Conservation (phyloP, 2,888 invertebrate species). For the Mantis religiosa region DNA sequence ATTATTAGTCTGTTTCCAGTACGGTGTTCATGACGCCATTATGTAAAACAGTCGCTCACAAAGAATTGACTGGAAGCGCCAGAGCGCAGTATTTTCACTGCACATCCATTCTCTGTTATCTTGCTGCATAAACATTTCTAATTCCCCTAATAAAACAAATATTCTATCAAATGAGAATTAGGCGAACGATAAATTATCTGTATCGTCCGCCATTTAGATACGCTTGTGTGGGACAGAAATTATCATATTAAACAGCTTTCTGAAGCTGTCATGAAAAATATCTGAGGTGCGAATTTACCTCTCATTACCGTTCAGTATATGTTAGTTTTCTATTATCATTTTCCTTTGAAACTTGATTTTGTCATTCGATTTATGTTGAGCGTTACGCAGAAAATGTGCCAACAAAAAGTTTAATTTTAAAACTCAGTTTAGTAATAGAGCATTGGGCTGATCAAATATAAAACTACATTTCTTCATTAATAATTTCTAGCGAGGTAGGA, state of each 20-base stretch:
- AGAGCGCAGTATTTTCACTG: neutral
- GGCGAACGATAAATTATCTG: neutral
- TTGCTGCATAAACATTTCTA: neutral
- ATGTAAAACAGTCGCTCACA: neutral
- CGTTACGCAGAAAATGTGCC: too few species aligned
- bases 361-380: too few species aligned
- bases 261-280: too few species aligned
- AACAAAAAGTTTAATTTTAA: too few species aligned
- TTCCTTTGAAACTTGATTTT: too few species aligned
- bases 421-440: too few species aligned
- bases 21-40: neutral
- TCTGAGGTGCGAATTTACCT: too few species aligned
- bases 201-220: neutral
- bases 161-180: neutral
- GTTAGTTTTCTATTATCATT: too few species aligned
- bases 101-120: neutral
- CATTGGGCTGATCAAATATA: too few species aligned
- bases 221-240: neutral
- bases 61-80: neutral
- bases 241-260: neutral
- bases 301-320: too few species aligned
- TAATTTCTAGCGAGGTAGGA: too few species aligned
- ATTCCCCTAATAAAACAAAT: neutral
- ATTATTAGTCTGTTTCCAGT: neutral
- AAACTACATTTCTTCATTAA: too few species aligned